Base-by-base conservation (phyloP, 2,888 invertebrate species). In the Hirtodrosophila trivittata region DNA sequence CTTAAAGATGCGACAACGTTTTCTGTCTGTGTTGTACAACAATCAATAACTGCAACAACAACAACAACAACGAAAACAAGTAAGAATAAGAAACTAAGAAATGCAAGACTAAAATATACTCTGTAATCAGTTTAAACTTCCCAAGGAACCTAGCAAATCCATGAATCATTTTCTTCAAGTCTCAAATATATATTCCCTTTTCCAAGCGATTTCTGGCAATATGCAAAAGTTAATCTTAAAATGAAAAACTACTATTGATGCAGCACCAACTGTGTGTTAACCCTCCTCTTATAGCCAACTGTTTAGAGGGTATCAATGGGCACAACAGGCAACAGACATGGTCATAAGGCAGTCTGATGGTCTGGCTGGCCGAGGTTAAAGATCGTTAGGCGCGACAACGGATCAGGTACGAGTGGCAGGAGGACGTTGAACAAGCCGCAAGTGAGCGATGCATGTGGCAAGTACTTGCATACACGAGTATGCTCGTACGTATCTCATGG, bases 341-440 rank as follows among this genome's bases (percentile, higher is more conserved):
- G 30, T 25, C 32, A 38, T 37, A 46, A 43, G 54, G 30, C 64
- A 47, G 59, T 33, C 50, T 33, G 66, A 33, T 51, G 45, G 65
- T 54, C 43, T 66, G 72, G 42, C 66, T 38, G 51, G 18, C 25
- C 50, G 66, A 80, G 86, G 84, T 80, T 83, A 87, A 88, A 84
- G 84, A 89, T 87, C 77, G 77, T 87, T 84, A 78, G 87, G 77
- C 85, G 87, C 81, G 84, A 80, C 87, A 70, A 74, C 58, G 56
- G 57, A 57, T 68, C 65, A 66, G 59, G 28, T 39, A 55, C 43
- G 30, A 33, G 13, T 12, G 13, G 33, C 9, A 6, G 26, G 25
- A 13, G 38, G 38, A 13, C 16, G 28, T 9, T 28, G 12, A 16
- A 13, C 57, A 50, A 32, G 50, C 12, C 5, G 6, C 46, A 28